A percentile compares a stretch with the other conserved stretches of the same genome.
phyloP scores from a whole-genome alignment of 2,797 vertebrate species.

The Varecia variegata region DNA sequence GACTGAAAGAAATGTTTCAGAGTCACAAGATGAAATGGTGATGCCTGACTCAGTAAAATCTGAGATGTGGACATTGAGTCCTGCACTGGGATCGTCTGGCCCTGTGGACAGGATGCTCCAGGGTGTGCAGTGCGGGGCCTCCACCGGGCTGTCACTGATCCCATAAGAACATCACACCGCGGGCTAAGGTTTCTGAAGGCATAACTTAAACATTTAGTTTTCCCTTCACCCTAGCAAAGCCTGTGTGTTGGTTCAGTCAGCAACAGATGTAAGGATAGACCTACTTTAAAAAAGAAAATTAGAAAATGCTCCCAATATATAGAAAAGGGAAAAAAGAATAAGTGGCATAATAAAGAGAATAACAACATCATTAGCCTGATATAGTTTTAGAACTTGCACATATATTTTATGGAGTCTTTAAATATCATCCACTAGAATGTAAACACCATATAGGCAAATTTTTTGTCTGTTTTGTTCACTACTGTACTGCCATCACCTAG shows the following conservation, averaged over 20 bases:
- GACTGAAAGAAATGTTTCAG: neutral
- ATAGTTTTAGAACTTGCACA: neutral
- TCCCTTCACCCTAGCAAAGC: neutral
- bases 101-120: neutral
- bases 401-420: neutral
- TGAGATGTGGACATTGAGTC: neutral
- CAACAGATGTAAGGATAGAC: neutral
- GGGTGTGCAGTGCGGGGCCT: neutral
- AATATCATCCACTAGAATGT: neutral
- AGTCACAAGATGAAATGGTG: neutral
- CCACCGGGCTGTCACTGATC: too few relatives aligned
- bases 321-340: neutral
- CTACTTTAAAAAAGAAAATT: neutral
- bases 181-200: neutral
- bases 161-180: neutral
- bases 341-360: neutral
- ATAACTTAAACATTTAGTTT: neutral
- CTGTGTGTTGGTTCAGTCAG: neutral
- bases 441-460: neutral
- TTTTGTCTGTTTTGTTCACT: neutral
- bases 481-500: neutral
- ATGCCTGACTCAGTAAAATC: neutral
- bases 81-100: neutral
- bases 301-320: neutral
- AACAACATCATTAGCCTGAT: neutral